Evolutionary conservation across 2,888 invertebrate genomes (phyloP).

Genomic region (Taenaris catops): DNA sequence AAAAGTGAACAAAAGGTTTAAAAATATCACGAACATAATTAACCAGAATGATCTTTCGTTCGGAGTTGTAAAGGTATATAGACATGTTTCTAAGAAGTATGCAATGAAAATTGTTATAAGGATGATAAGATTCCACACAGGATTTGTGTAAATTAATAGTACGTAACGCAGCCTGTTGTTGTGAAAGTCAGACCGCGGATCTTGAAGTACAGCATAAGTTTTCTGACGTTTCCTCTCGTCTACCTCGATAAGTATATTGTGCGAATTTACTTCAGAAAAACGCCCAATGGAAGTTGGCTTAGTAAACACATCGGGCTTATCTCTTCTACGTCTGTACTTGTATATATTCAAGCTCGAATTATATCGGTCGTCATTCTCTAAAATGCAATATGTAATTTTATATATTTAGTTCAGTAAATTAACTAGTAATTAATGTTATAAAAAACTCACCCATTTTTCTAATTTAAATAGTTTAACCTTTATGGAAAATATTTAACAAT

Average conservation of each 20-base stretch:
- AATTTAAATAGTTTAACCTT: too few relatives aligned
- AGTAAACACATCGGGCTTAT: constrained; percentile 35
- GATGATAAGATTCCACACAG: constrained; percentile 56
- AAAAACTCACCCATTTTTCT: too few relatives aligned
- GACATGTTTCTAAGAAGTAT: constrained; percentile 54
- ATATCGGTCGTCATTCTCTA: constrained; percentile 25
- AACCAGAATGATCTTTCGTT: constrained; percentile 42
- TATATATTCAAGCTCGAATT: constrained; percentile 42
- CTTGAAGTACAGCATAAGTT: constrained; percentile 63
- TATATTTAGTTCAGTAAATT: too few relatives aligned
- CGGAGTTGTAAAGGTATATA: constrained; percentile 52
- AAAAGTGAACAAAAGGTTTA: constrained; percentile 51
- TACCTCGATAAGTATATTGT: constrained; percentile 35
- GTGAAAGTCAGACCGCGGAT: constrained; percentile 51
- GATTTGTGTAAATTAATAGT: constrained; percentile 54
- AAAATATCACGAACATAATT: constrained; percentile 44
- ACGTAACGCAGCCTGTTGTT: constrained; percentile 51
- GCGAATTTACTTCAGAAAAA: constrained; percentile 24
- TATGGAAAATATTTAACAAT: too few relatives aligned
- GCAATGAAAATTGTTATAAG: constrained; percentile 50
- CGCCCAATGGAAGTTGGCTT: constrained; percentile 24
- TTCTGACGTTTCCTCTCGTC: constrained; percentile 43
- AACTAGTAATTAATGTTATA: too few relatives aligned
- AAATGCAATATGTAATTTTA: too few relatives aligned
- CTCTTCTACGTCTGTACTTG: constrained; percentile 43